Conservation (phyloP, 2,888 invertebrate genomes). For the Ditula angustiorana region DNA sequence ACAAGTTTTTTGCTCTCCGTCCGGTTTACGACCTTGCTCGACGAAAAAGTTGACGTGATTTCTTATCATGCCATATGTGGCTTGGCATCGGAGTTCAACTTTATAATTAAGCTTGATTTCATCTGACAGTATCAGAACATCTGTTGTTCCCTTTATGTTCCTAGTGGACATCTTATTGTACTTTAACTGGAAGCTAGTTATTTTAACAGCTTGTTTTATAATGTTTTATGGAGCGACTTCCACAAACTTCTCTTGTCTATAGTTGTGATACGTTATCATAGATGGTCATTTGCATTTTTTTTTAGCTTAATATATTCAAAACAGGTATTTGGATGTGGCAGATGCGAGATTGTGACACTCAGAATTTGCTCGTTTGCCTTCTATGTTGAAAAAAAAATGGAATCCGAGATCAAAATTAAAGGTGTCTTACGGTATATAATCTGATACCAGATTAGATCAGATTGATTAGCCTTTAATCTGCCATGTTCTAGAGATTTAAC, state of each 20-base stretch:
- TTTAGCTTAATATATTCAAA: not conserved
- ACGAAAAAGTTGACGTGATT: conserved; percentile 24
- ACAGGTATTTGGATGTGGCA: not conserved
- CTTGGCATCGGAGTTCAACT: conserved; percentile 5
- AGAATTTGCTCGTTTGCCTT: no score
- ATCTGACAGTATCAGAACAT: conserved; percentile 29
- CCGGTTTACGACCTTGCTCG: conserved; percentile 36
- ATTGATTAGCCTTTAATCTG: no score
- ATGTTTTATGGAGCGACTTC: conserved; percentile 6
- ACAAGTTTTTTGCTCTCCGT: conserved; percentile 25
- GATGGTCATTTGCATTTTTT: not conserved
- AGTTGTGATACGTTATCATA: not conserved
- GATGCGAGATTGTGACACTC: no score
- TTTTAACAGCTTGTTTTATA: conserved; percentile 3
- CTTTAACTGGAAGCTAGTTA: no score
- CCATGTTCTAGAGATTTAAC: no score
- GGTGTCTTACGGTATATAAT: no score
- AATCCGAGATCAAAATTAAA: no score
- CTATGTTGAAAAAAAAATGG: no score
- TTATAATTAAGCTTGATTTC: conserved; percentile 27
- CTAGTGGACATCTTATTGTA: conserved; percentile 6
- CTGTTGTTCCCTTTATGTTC: conserved; percentile 11
- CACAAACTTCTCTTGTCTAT: not conserved
- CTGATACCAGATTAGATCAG: no score
- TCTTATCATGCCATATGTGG: conserved; percentile 23